These are phyloP conservation scores for Anoplius nigerrimus DNA, from an alignment of 2,888 invertebrate species.

Conservation along the genomic window DNA sequence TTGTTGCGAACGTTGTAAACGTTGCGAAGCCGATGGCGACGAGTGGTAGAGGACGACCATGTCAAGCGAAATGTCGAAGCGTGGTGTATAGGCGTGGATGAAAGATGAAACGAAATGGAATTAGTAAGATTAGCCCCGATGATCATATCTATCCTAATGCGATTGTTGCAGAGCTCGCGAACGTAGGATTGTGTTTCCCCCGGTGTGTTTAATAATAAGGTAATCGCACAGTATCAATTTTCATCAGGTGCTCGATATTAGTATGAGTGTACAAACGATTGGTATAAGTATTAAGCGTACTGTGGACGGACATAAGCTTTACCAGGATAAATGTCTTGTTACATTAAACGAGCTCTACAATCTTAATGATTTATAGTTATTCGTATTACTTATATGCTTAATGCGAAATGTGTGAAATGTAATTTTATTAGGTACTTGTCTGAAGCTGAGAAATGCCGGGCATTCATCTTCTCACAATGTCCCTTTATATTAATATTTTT, in stretches of 20 bases:
- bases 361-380: too few species aligned
- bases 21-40: constrained; percentile 34
- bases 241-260: too few species aligned
- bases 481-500: neutral
- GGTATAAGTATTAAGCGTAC: too few species aligned
- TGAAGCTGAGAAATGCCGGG: too few species aligned
- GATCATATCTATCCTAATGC: neutral
- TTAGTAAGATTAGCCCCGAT: constrained; percentile 50
- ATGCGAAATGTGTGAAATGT: too few species aligned
- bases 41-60: constrained; percentile 54
- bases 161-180: neutral
- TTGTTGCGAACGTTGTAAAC: constrained; percentile 47
- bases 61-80: constrained; percentile 59
- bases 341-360: too few species aligned
- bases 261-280: too few species aligned
- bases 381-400: too few species aligned
- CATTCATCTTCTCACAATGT: too few species aligned
- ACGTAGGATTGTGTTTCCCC: neutral
- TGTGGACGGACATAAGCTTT: neutral
- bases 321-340: neutral
- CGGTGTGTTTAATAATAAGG: neutral
- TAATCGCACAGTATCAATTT: too few species aligned
- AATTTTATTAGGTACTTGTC: too few species aligned
- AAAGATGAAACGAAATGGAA: constrained; percentile 62
- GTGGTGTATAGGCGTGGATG: constrained; percentile 47